These are phyloP conservation scores for Drosophila saltans DNA, from an alignment of 1,140 invertebrate genomes.

Conservation along the genomic window DNA sequence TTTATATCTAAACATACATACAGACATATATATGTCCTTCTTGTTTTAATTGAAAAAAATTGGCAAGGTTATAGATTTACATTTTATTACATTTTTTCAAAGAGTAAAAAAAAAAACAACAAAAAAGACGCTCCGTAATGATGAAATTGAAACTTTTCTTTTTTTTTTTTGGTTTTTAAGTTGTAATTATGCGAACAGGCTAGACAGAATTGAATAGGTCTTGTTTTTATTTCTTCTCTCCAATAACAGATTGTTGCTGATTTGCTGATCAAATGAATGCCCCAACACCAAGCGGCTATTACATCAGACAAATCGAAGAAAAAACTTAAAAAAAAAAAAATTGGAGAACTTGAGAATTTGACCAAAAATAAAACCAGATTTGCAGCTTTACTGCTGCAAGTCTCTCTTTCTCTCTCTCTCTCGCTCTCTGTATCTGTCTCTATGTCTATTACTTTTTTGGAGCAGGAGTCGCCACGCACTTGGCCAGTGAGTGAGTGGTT, in stretches of 20 bases:
- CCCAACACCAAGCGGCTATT: conserved; percentile 62
- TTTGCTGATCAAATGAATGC: conserved; percentile 72
- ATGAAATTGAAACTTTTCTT: too few relatives aligned
- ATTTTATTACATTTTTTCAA: too few relatives aligned
- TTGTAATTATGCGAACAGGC: not conserved
- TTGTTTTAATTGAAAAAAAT: too few relatives aligned
- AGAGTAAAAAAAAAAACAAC: too few relatives aligned
- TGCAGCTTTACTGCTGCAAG: conserved; percentile 40
- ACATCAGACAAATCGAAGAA: conserved; percentile 56
- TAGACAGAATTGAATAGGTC: conserved; percentile 8
- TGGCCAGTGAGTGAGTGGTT: conserved; percentile 52
- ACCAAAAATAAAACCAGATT: conserved; percentile 64
- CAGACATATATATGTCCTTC: too few relatives aligned
- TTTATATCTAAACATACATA: not conserved
- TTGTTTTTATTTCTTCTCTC: not conserved
- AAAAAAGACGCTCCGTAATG: too few relatives aligned
- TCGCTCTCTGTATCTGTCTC: conserved; percentile 25
- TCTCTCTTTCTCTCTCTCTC: conserved; percentile 31
- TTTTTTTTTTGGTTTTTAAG: not conserved
- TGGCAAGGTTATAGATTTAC: too few relatives aligned
- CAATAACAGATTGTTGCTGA: not conserved
- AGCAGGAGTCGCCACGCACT: conserved; percentile 42
- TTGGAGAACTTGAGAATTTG: conserved; percentile 71
- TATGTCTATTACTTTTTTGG: conserved; percentile 21
- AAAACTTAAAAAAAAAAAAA: conserved; percentile 17